These are phyloP conservation scores for Hyperoplus lanceolatus DNA, from an alignment of 2,797 vertebrate genomes.

Conservation along the genomic window DNA sequence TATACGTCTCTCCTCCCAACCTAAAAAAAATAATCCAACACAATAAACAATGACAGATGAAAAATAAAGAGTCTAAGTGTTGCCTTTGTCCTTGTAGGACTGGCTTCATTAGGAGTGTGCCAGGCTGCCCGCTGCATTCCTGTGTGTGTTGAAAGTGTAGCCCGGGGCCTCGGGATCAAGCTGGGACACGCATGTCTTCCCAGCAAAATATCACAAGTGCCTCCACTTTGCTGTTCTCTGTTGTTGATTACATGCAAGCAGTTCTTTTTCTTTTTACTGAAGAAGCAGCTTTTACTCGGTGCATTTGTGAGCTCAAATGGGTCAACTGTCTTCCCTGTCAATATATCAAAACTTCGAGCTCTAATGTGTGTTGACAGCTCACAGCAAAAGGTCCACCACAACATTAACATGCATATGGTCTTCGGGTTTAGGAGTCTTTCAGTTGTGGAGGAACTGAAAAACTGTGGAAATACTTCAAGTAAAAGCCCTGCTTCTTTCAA, in stretches of 20 bases:
- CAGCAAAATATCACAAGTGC: conserved; percentile 23
- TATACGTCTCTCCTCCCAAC: neutral
- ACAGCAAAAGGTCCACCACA: neutral
- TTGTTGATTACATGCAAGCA: neutral
- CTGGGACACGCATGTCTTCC: conserved; percentile 58
- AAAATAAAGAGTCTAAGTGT: conserved; percentile 4
- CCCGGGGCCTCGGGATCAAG: conserved; percentile 65
- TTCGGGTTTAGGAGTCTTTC: neutral
- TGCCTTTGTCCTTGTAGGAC: neutral
- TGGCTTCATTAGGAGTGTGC: conserved; percentile 3
- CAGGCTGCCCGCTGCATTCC: conserved; percentile 66
- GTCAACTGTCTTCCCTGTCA: neutral
- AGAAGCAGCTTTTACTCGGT: neutral
- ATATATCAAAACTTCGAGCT: neutral
- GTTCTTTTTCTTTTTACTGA: neutral
- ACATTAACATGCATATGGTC: neutral
- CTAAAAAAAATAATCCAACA: neutral
- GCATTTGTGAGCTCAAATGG: neutral
- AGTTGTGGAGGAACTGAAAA: no score
- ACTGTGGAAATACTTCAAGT: no score
- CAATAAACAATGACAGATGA: neutral
- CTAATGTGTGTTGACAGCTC: no score
- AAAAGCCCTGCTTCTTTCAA: no score
- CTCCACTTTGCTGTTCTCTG: conserved; percentile 22
- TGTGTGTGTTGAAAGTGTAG: conserved; percentile 47